Percentiles rank a stretch among this genome's conserved stretches.
These are phyloP conservation scores for Agrilus cyanescens DNA, from an alignment of 2,888 invertebrate genomes.

Conservation along the genomic window DNA sequence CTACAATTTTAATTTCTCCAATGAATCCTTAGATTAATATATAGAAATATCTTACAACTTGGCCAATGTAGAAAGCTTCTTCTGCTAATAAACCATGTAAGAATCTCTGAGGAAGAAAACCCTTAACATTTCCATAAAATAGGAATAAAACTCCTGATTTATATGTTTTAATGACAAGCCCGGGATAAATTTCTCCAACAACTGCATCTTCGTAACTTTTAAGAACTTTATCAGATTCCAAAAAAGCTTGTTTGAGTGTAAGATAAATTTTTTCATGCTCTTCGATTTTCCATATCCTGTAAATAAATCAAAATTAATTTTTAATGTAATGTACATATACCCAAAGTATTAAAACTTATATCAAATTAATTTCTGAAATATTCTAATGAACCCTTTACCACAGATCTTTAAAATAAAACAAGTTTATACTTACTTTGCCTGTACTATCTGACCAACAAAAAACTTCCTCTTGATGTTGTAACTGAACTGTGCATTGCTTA, in stretches of 20 bases:
- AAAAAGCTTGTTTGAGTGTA: constrained; percentile 53
- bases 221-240: constrained; percentile 44
- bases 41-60: constrained; percentile 39
- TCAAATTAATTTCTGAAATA: not conserved
- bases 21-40: constrained; percentile 15
- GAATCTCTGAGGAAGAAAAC: constrained; percentile 36
- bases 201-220: constrained; percentile 39
- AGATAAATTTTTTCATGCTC: constrained; percentile 40
- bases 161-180: constrained; percentile 41
- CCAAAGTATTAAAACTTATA: constrained; percentile 3
- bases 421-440: constrained; percentile 36
- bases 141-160: constrained; percentile 40
- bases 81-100: constrained; percentile 24
- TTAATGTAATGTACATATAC: not conserved
- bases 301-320: constrained; percentile 10
- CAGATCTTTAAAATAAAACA: constrained; percentile 3
- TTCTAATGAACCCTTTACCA: not conserved
- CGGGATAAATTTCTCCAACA: constrained; percentile 42
- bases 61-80: constrained; percentile 45
- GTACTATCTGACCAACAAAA: constrained; percentile 42
- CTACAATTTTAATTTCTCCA: constrained; percentile 27
- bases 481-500: constrained; percentile 38
- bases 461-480: constrained; percentile 39
- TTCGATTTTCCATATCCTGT: constrained; percentile 42
- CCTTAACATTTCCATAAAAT: constrained; percentile 47